These are phyloP conservation scores for Takifugu ocellatus DNA, from an alignment of 2,797 vertebrate species.

Conservation along the genomic window DNA sequence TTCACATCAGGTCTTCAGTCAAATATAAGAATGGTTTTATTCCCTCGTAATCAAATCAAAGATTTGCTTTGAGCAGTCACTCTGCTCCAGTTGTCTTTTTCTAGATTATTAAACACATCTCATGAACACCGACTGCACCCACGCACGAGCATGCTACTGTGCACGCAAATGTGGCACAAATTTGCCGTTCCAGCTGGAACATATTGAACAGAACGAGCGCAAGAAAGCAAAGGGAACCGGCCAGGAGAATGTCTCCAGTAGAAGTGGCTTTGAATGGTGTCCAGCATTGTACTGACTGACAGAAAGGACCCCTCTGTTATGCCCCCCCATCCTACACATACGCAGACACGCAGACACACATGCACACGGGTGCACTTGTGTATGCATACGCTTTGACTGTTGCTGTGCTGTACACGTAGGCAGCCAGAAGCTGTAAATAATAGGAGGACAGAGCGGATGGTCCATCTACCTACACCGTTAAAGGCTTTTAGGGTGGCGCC, in stretches of 20 bases:
- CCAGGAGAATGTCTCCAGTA: conserved; percentile 63
- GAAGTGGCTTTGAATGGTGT: conserved; percentile 71
- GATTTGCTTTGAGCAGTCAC: conserved; percentile 17
- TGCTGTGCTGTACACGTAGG: conserved; percentile 34
- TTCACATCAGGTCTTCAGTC: too few relatives aligned
- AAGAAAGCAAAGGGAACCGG: conserved; percentile 39
- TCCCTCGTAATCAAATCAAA: conserved; percentile 28
- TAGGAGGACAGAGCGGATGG: conserved; percentile 50
- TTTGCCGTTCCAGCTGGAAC: conserved; percentile 33
- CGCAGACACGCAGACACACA: not conserved
- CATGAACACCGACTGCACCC: conserved; percentile 15
- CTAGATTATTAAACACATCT: too few relatives aligned
- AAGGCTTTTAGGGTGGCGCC: not conserved
- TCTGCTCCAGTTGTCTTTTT: conserved; percentile 8
- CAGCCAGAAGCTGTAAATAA: conserved; percentile 43
- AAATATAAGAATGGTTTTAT: not conserved
- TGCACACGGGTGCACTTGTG: conserved; percentile 19
- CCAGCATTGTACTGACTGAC: conserved; percentile 76
- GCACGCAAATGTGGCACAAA: conserved; percentile 11
- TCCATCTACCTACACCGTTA: not conserved
- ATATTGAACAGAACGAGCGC: conserved; percentile 43
- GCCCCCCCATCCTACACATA: conserved; percentile 26
- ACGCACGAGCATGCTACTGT: conserved; percentile 18
- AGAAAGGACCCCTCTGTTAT: conserved; percentile 76
- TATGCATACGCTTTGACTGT: conserved; percentile 36